Evolutionary conservation across 1,140 invertebrate genomes (phyloP).

Genomic region (Lethrus apterus): DNA sequence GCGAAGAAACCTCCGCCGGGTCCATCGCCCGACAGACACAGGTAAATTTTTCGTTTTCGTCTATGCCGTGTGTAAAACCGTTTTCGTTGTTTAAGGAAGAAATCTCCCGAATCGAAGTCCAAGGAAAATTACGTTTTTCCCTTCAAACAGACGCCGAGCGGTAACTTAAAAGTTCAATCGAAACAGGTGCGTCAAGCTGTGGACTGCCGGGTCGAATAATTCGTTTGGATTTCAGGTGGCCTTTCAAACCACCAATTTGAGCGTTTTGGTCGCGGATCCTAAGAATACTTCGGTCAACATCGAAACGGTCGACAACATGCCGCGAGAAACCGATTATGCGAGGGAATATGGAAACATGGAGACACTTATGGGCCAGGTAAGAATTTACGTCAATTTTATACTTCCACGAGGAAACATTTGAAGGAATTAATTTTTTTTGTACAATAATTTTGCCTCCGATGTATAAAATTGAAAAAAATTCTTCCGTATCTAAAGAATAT

Average conservation of each 20-base stretch:
- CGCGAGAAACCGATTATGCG: conserved; percentile 22
- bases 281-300: conserved; percentile 55
- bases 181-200: too few relatives aligned
- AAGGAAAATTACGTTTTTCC: conserved; percentile 42
- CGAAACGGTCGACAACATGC: conserved; percentile 32
- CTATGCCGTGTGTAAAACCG: too few relatives aligned
- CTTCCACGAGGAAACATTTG: too few relatives aligned
- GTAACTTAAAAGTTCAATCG: conserved; percentile 57
- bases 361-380: conserved; percentile 35
- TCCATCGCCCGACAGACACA: conserved; percentile 2
- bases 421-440: too few relatives aligned
- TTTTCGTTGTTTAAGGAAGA: conserved; percentile 12
- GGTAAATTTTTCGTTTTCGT: conserved; percentile 1
- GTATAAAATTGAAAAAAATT: conserved; percentile 2
- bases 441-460: background rate
- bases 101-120: background rate
- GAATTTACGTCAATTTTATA: too few relatives aligned
- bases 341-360: conserved; percentile 25
- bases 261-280: conserved; percentile 58
- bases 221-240: conserved; percentile 46
- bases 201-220: too few relatives aligned
- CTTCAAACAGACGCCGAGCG: conserved; percentile 56
- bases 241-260: conserved; percentile 60
- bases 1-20: background rate
- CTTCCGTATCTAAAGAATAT: too few relatives aligned